Conservation (phyloP, 2,888 invertebrate genomes). For the Hirtodrosophila duncani region DNA sequence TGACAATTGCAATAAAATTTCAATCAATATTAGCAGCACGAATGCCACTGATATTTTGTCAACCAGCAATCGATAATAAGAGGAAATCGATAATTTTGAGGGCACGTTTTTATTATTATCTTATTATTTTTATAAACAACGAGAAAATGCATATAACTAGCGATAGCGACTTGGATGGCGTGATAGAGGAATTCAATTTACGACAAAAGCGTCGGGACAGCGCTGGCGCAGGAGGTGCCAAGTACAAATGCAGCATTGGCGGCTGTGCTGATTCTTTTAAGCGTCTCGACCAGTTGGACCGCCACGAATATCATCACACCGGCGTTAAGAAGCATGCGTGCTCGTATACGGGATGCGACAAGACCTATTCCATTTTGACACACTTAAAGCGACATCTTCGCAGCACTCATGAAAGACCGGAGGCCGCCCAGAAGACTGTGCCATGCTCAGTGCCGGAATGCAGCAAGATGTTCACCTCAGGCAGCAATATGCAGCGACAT, state of each 20-base stretch:
- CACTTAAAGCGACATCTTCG: slow-evolving; percentile 82
- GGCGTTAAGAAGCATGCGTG: slow-evolving; percentile 82
- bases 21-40: too few species aligned
- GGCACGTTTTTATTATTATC: too few species aligned
- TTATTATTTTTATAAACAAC: too few species aligned
- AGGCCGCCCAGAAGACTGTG: slow-evolving; percentile 46
- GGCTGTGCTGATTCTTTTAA: slow-evolving; percentile 80
- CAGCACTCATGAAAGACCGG: slow-evolving; percentile 77
- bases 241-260: slow-evolving; percentile 79
- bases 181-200: too few species aligned
- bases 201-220: too few species aligned
- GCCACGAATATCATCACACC: slow-evolving; percentile 81
- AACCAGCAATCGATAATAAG: too few species aligned
- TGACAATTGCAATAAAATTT: too few species aligned
- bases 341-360: slow-evolving; percentile 80
- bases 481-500: slow-evolving; percentile 81
- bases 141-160: too few species aligned
- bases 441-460: slow-evolving; percentile 77
- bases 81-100: too few species aligned
- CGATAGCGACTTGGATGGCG: slow-evolving; percentile 73
- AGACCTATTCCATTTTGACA: slow-evolving; percentile 81
- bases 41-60: too few species aligned
- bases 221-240: slow-evolving; percentile 53
- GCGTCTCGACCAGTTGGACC: slow-evolving; percentile 80
- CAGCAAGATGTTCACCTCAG: slow-evolving; percentile 79